Evolutionary conservation across 1,140 invertebrate genomes (phyloP).

Genomic region (Bombus polaris): DNA sequence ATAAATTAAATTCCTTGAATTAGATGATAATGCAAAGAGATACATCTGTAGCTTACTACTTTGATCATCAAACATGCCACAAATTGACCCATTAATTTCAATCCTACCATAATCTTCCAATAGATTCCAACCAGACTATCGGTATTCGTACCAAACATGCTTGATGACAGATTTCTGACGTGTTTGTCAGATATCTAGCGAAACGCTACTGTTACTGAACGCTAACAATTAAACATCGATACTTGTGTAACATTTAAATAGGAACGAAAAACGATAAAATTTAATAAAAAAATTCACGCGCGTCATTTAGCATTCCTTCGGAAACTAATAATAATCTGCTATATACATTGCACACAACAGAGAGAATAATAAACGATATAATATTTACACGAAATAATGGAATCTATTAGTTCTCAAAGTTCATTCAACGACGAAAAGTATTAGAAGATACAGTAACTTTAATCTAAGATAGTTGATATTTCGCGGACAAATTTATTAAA

Average conservation of each 20-base stretch:
- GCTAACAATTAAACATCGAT: not conserved
- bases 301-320: not conserved
- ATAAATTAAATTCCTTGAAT: not conserved
- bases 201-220: not conserved
- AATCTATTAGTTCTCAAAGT: not conserved
- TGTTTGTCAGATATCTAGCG: not conserved
- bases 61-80: constrained; percentile 17
- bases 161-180: constrained; percentile 29
- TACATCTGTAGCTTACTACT: not conserved
- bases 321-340: not conserved
- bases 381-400: not conserved
- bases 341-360: not conserved
- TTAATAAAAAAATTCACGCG: not conserved
- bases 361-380: not conserved
- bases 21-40: not conserved
- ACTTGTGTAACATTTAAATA: not conserved
- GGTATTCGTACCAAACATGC: constrained; percentile 28
- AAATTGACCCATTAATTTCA: constrained; percentile 48
- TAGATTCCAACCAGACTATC: constrained; percentile 37
- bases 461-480: not conserved
- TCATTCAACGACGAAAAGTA: not conserved
- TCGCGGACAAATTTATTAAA: not conserved
- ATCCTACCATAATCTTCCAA: constrained; percentile 13
- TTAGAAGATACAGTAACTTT: too few relatives aligned
- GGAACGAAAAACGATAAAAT: not conserved